A percentile compares a stretch with the other conserved stretches of the same genome.
Evolutionary conservation across 2,797 vertebrate species (phyloP).

Genomic region (Sebastes baramenuke): DNA sequence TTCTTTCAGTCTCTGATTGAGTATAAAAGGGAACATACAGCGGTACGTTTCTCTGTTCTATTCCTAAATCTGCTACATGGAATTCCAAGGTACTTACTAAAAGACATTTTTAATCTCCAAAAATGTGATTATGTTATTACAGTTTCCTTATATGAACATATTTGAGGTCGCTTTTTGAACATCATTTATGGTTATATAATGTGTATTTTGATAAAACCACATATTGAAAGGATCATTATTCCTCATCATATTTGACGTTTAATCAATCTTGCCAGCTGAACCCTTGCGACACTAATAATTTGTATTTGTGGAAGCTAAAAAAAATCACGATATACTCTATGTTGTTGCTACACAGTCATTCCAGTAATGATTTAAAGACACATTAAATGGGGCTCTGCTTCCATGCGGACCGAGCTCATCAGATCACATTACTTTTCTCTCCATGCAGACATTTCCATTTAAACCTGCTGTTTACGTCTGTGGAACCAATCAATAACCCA

Average conservation of each 20-base stretch:
- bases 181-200: not conserved
- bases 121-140: constrained; percentile 38
- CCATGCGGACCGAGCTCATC: constrained; percentile 43
- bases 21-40: constrained; percentile 18
- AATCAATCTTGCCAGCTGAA: constrained; percentile 5
- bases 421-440: constrained; percentile 58
- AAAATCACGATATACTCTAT: not conserved
- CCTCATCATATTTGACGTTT: constrained; percentile 17
- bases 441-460: constrained; percentile 57
- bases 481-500: constrained; percentile 70
- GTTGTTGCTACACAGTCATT: not conserved
- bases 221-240: constrained; percentile 10
- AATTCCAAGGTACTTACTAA: constrained; percentile 9
- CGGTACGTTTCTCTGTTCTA: not conserved
- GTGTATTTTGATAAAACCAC: not conserved
- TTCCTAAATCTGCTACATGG: constrained; percentile 6
- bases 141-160: not conserved
- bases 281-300: not conserved
- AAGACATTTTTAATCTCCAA: constrained; percentile 25
- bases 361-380: constrained; percentile 20
- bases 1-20: constrained; percentile 30
- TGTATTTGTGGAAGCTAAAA: not conserved
- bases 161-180: not conserved
- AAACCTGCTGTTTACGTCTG: constrained; percentile 66
- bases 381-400: constrained; percentile 20